Evolutionary conservation across 2,113 vertebrate genomes (phyloP), one percentile per base, ranked within the genome.

Genomic region (Plecotus auritus): DNA sequence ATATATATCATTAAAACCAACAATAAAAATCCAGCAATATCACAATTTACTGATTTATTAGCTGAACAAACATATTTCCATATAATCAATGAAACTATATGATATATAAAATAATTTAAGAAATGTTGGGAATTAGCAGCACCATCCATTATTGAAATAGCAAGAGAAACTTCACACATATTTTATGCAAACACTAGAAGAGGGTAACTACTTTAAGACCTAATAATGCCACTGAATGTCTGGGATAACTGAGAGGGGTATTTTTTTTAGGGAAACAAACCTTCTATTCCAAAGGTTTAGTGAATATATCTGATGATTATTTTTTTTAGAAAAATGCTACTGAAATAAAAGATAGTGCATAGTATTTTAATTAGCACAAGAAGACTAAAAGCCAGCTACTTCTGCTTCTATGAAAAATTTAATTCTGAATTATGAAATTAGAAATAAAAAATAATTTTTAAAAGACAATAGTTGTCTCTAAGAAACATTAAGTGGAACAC

Each of bases 41-140:
- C 73, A 93, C 90, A 97, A 96, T 98, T 98, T 96, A 98, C 81
- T 93, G 95, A 97, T 98, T 99, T 98, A 98, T 99, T 97, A 96
- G 96, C 96, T 98, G 97, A 98, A 98, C 96, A 92, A 97, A 98
- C 97, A 98, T 97, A 87, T 98, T 95, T 95, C 97, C 97, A 98
- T 96, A 97, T 85, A 98, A 83, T 95, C 96, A 93, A 97, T 95
- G 91, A 98, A 98, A 98, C 42, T 98, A 96, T 94, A 96, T 16
- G 85, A 97, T 97, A 97, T 98, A 97, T 88, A 98, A 98, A 98
- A 98, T 98, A 98, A 98, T 95, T 98, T 98, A 98, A 98, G 97
- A 98, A 98, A 95, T 56, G 96, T 97, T 96, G 97, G 86, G 78
- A 96, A 95, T 94, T 98, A 98, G 97, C 98, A 98, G 98, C 98